phyloP scores from a whole-genome alignment of 2,888 invertebrate genomes.

The Lasioglossum oenotherae region DNA sequence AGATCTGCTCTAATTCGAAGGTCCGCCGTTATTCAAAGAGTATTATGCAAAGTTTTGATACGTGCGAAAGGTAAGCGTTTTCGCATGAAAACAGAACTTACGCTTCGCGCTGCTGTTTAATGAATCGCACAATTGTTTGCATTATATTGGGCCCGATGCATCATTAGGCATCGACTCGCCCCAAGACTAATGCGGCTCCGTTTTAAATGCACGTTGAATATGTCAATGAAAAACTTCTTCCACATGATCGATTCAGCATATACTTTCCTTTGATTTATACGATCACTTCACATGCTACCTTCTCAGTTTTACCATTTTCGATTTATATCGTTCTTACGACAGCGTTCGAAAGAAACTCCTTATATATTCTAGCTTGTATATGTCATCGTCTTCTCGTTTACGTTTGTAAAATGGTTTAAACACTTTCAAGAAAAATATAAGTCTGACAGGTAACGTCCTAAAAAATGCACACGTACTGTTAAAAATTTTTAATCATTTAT shows the following conservation, averaged over 20 bases:
- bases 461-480: background rate
- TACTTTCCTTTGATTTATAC: background rate
- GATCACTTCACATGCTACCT: background rate
- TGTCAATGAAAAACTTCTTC: slow-evolving; percentile 13
- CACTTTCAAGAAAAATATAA: background rate
- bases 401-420: background rate
- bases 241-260: slow-evolving; percentile 1
- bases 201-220: background rate
- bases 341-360: background rate
- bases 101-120: slow-evolving; percentile 18
- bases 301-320: background rate
- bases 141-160: slow-evolving; percentile 28
- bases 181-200: slow-evolving; percentile 13
- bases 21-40: slow-evolving; percentile 52
- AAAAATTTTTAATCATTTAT: background rate
- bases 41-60: slow-evolving; percentile 76
- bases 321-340: background rate
- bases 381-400: background rate
- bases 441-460: background rate
- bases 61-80: slow-evolving; percentile 58
- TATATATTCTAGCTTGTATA: background rate
- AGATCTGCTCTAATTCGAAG: slow-evolving; percentile 67
- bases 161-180: slow-evolving; percentile 4
- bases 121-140: slow-evolving; percentile 33
- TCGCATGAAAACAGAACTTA: slow-evolving; percentile 9